Base-by-base conservation (phyloP, 2,888 invertebrate genomes). In the Meteorus cinctellus region DNA sequence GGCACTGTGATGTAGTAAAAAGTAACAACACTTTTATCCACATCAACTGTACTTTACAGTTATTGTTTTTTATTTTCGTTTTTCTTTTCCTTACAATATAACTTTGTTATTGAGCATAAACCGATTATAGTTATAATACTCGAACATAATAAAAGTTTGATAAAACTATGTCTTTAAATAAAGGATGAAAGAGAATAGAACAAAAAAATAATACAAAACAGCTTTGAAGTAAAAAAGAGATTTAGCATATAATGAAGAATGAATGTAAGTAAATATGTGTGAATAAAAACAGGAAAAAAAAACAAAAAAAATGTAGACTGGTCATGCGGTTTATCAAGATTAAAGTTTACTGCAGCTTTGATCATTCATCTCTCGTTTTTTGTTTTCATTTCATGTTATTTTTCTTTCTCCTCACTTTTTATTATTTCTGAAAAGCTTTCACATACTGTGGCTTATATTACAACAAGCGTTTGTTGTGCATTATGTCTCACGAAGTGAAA, bases 401-500 rank as follows among this genome's bases (percentile, higher is more conserved):
- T 5, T 19, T 19, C n/a, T 55, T 24, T 48, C 14, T 16, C n/a
- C 48, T n/a, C 14, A 4, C n/a, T 48, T 48, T 55, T 55, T 55
- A 19, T 19, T 55, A n/a, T 55, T 55, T 55, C 55, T 60, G 41
- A 34, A 70, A 41, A 70, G 60, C 70, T 70, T 60, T 60, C 48
- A 48, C 27, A 45, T 48, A 48, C 29, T 24, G 24, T 67, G 65
- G 41, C 41, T 65, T 63, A 69, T 67, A 59, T 76, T 81, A 82
- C 81, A 82, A 83, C 83, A 82, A 82, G 81, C 82, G 80, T 83
- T 84, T 81, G 82, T 81, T 79, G 82, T 77, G 75, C 79, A 78
- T 78, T 75, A 72, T 74, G 74, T 70, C 59, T 55, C 72, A 60
- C 68, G 36, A 59, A 71, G 51, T 14, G 41, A 10, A 41, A 41